Conservation (phyloP, 2,888 invertebrate species). For the Catocala nupta region DNA sequence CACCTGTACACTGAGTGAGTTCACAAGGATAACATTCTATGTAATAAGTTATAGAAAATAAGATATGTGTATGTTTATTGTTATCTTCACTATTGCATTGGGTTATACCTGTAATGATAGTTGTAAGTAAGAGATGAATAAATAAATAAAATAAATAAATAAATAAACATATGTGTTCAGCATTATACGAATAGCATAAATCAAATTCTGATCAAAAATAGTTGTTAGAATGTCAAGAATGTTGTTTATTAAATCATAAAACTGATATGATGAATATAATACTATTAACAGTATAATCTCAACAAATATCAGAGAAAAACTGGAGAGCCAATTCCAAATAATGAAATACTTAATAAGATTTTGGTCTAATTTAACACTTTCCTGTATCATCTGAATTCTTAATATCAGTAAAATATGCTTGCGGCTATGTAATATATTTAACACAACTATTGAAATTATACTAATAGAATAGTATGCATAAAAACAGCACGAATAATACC, state of each 20-base stretch:
- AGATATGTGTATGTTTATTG: too few species aligned
- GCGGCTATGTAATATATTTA: not conserved
- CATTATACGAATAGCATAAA: slow-evolving; percentile 9
- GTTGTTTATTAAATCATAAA: not conserved
- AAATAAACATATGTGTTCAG: too few species aligned
- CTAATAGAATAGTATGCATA: not conserved
- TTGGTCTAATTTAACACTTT: not conserved
- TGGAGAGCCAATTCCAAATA: not conserved
- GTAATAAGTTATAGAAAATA: too few species aligned
- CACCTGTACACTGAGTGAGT: too few species aligned
- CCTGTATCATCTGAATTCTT: slow-evolving; percentile 2
- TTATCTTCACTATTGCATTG: too few species aligned
- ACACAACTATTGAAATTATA: not conserved
- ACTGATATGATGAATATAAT: not conserved
- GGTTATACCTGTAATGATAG: too few species aligned
- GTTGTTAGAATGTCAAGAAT: not conserved
- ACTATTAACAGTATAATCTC: not conserved
- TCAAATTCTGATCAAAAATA: slow-evolving; percentile 1
- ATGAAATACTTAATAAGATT: not conserved
- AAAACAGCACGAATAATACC: not conserved
- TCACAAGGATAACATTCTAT: too few species aligned
- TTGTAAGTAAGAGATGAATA: too few species aligned
- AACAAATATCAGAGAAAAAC: not conserved
- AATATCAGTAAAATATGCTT: not conserved
- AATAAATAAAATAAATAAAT: too few species aligned